These are phyloP conservation scores for Hycleus cichorii DNA, from an alignment of 1,140 invertebrate species.

Conservation along the genomic window DNA sequence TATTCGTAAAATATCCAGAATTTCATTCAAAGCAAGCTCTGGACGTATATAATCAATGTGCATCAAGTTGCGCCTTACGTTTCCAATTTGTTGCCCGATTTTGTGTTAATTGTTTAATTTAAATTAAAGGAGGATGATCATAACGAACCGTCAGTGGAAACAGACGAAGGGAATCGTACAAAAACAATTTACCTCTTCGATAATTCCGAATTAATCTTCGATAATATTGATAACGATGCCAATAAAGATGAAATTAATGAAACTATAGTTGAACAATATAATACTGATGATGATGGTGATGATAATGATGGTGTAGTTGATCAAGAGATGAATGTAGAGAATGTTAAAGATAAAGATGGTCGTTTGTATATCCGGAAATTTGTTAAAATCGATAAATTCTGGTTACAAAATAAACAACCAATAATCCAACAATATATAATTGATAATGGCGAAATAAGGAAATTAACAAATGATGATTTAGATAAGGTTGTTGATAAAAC, in stretches of 20 bases:
- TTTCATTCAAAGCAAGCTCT: no score
- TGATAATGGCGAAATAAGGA: conserved; percentile 17
- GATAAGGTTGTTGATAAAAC: conserved; percentile 12
- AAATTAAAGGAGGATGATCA: no score
- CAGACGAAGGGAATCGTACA: no score
- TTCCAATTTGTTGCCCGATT: no score
- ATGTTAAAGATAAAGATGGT: conserved; percentile 46
- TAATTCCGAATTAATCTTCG: not conserved
- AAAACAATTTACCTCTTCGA: not conserved
- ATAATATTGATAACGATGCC: not conserved
- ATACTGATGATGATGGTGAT: not conserved
- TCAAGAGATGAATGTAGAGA: conserved; percentile 33
- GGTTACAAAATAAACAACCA: conserved; percentile 35
- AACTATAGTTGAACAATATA: not conserved
- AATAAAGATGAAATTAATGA: not conserved
- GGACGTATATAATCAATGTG: no score
- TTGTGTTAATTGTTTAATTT: no score
- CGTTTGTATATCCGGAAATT: conserved; percentile 47
- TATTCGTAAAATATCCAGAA: no score
- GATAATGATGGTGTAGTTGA: conserved; percentile 1
- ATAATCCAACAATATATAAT: conserved; percentile 17
- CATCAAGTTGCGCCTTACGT: no score
- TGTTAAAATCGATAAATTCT: conserved; percentile 50
- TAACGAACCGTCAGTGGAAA: no score
- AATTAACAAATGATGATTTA: conserved; percentile 17